Evolutionary conservation across 2,797 vertebrate species (phyloP).

Genomic region (Parambassis ranga): DNA sequence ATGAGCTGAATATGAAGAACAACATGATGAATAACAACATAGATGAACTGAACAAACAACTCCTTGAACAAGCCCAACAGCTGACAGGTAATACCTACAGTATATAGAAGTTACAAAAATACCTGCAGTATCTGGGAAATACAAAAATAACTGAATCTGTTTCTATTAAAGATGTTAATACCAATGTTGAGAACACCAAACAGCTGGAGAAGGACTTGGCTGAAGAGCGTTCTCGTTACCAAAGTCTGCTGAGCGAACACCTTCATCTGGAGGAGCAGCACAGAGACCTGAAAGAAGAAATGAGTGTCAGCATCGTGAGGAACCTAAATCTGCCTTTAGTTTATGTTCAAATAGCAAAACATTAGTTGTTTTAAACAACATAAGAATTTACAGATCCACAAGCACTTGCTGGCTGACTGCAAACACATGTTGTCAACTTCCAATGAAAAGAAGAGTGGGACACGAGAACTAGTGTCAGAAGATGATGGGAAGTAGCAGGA

Average conservation of each 20-base stretch:
- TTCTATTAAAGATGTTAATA: constrained; percentile 70
- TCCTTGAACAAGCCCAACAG: constrained; percentile 85
- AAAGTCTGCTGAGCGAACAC: constrained; percentile 93
- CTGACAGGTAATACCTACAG: constrained; percentile 82
- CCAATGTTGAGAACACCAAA: constrained; percentile 81
- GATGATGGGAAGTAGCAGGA: too few relatives aligned
- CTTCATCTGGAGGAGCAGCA: constrained; percentile 90
- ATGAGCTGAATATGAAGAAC: constrained; percentile 90
- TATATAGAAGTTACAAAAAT: not conserved
- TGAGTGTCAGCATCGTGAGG: constrained; percentile 82
- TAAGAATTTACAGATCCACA: not conserved
- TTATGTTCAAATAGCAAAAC: not conserved
- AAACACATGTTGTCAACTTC: too few relatives aligned
- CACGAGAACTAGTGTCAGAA: too few relatives aligned
- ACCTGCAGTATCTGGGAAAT: not conserved
- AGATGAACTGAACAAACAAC: constrained; percentile 84
- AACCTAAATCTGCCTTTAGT: not conserved
- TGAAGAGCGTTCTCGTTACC: constrained; percentile 90
- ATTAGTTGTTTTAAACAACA: not conserved
- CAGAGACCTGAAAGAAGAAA: constrained; percentile 88
- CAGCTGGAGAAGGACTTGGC: constrained; percentile 88
- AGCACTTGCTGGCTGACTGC: too few relatives aligned
- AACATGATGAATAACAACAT: constrained; percentile 85
- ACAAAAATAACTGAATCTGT: not conserved
- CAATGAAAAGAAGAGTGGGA: too few relatives aligned